A percentile compares a stretch with the other conserved stretches of the same genome.
Conservation (phyloP, 2,888 invertebrate genomes). For the Falcaria lacertinaria region DNA sequence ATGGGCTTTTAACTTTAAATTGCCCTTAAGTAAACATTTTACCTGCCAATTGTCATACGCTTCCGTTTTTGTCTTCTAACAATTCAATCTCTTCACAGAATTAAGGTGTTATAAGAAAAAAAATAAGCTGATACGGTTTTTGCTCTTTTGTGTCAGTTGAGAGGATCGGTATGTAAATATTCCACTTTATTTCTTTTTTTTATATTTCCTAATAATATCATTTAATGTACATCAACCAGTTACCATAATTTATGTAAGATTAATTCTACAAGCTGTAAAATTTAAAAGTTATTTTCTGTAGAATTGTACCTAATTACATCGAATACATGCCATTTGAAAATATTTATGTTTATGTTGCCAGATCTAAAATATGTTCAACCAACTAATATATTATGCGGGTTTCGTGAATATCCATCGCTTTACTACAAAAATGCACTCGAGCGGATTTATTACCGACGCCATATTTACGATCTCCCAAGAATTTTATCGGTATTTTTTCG, state of each 20-base stretch:
- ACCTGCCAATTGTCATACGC: conserved; percentile 71
- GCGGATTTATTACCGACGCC: conserved; percentile 17
- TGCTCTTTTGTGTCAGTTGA: too few relatives aligned
- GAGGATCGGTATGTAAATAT: too few relatives aligned
- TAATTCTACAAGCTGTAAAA: too few relatives aligned
- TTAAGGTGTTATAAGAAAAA: conserved; percentile 16
- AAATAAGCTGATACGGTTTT: conserved; percentile 13
- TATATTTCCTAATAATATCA: too few relatives aligned
- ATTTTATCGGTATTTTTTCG: conserved; percentile 24
- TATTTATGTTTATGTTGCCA: background rate
- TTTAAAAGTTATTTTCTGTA: too few relatives aligned
- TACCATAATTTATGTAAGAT: too few relatives aligned
- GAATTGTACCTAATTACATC: too few relatives aligned
- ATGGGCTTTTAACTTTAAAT: conserved; percentile 67
- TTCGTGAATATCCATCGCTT: conserved; percentile 1
- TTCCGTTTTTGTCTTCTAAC: conserved; percentile 48
- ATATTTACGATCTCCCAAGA: conserved; percentile 30
- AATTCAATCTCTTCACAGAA: conserved; percentile 60
- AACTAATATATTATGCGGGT: background rate
- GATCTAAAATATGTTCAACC: background rate
- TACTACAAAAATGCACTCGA: conserved; percentile 2
- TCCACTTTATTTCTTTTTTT: too few relatives aligned
- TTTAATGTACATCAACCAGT: too few relatives aligned
- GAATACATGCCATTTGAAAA: too few relatives aligned
- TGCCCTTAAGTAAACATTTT: conserved; percentile 69